Evolutionary conservation across 2,797 vertebrate genomes (phyloP).

Genomic region (Oryzias dopingdopingensis): DNA sequence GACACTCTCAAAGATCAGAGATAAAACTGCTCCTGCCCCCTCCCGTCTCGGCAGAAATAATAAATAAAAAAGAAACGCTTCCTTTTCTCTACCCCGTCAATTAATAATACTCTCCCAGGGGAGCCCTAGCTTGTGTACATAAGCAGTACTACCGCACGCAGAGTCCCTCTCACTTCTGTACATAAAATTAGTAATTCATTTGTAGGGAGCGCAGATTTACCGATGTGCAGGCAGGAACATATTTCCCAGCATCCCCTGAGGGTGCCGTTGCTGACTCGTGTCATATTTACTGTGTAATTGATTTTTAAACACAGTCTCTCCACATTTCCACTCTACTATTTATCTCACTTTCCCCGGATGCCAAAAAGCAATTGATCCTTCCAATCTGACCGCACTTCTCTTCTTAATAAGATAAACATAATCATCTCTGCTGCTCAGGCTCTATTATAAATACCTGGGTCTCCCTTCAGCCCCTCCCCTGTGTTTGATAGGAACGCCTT

Average conservation of each 20-base stretch:
- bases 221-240: slow-evolving; percentile 61
- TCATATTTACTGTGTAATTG: slow-evolving; percentile 82
- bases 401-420: slow-evolving; percentile 46
- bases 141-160: slow-evolving; percentile 28
- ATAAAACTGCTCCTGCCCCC: slow-evolving; percentile 23
- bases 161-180: slow-evolving; percentile 37
- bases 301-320: slow-evolving; percentile 78
- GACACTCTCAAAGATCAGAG: slow-evolving; percentile 62
- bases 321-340: slow-evolving; percentile 34
- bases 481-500: background rate
- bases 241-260: slow-evolving; percentile 68
- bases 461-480: slow-evolving; percentile 8
- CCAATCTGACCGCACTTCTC: slow-evolving; percentile 21
- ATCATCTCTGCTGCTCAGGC: slow-evolving; percentile 34
- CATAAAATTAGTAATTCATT: slow-evolving; percentile 76
- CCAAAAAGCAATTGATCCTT: slow-evolving; percentile 42
- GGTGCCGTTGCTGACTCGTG: slow-evolving; percentile 72
- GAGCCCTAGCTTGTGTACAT: slow-evolving; percentile 56
- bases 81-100: slow-evolving; percentile 42
- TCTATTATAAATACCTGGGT: slow-evolving; percentile 18
- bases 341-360: slow-evolving; percentile 29
- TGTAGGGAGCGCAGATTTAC: slow-evolving; percentile 72
- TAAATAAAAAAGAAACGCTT: slow-evolving; percentile 1
- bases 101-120: slow-evolving; percentile 55
- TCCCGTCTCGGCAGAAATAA: slow-evolving; percentile 16